Base-by-base conservation (phyloP, 2,888 invertebrate genomes). In the Thymelicus acteon region DNA sequence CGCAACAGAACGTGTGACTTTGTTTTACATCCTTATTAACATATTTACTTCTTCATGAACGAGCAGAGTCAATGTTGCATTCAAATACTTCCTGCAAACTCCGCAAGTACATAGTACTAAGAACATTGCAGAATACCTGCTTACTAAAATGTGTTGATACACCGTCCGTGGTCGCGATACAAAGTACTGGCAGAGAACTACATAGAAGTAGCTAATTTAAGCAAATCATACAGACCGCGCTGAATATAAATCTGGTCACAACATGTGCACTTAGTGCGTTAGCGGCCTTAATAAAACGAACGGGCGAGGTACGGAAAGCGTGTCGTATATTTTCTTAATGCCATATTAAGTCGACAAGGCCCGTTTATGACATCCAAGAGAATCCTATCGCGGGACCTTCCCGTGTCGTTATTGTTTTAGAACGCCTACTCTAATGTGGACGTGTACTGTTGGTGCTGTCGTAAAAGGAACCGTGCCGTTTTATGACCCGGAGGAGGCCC, bases 381-480 rank as follows among this genome's bases (percentile, higher is more conserved):
- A 80, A 81, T 83, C 83, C 84, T 85, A 83, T 84, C 83, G 84
- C 85, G 83, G 85, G 82, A 83, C 84, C 84, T 84, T 82, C 82
- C 80, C 74, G 80, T 79, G 80, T 83, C 77, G 78, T 82, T 80
- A 81, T 81, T 83, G 80, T 82, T 82, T 80, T 80, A 79, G 79
- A 78, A 75, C 73, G 72, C 74, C 75, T 75, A 72, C 74, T 75
- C 76, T 77, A 79, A 79, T 79, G 78, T 76, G 84, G 73, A 78
- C 76, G 85, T 84, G 82, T 82, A 80, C 82, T 82, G 85, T 84
- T 80, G 85, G 80, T 82, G 83, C 83, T 81, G 85, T 86, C 88
- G 85, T 90, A 88, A 89, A 89, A 86, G 84, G 85, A 82, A 79
- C 82, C 82, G 83, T 84, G 83, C 80, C 82, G 84, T 86, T 91